Evolutionary conservation across 2,888 invertebrate species (phyloP).

Genomic region (Argyresthia albistria): DNA sequence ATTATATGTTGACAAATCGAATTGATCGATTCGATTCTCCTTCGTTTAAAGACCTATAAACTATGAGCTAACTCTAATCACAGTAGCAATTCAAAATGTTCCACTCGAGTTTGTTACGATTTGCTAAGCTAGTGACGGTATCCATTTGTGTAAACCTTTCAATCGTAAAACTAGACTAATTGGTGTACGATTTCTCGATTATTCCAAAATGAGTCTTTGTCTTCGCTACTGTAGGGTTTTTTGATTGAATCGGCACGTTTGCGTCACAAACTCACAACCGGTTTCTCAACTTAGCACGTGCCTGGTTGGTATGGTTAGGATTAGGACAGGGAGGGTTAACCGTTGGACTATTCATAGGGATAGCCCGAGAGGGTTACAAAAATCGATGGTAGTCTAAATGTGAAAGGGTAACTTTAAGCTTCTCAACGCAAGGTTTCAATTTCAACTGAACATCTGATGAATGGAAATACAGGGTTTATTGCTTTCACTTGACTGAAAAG

Average conservation of each 20-base stretch:
- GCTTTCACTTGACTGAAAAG: too few relatives aligned
- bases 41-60: too few relatives aligned
- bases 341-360: background rate
- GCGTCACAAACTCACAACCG: conserved; percentile 4
- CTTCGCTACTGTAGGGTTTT: background rate
- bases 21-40: too few relatives aligned
- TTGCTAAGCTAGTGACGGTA: too few relatives aligned
- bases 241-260: background rate
- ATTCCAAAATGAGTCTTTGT: conserved; percentile 1
- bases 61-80: too few relatives aligned
- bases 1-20: too few relatives aligned
- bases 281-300: conserved; percentile 3
- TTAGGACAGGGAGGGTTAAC: background rate
- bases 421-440: background rate
- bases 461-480: too few relatives aligned
- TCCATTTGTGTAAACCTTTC: too few relatives aligned
- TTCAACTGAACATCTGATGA: background rate
- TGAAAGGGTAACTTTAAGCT: background rate
- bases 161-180: background rate
- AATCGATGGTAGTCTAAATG: conserved; percentile 1
- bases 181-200: background rate
- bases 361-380: conserved; percentile 1
- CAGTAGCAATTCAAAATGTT: too few relatives aligned
- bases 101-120: too few relatives aligned
- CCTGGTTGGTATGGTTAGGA: too few relatives aligned